A percentile compares a stretch with the other conserved stretches of the same genome.
Evolutionary conservation across 2,113 vertebrate genomes (phyloP).

Genomic region (Phycodurus eques): DNA sequence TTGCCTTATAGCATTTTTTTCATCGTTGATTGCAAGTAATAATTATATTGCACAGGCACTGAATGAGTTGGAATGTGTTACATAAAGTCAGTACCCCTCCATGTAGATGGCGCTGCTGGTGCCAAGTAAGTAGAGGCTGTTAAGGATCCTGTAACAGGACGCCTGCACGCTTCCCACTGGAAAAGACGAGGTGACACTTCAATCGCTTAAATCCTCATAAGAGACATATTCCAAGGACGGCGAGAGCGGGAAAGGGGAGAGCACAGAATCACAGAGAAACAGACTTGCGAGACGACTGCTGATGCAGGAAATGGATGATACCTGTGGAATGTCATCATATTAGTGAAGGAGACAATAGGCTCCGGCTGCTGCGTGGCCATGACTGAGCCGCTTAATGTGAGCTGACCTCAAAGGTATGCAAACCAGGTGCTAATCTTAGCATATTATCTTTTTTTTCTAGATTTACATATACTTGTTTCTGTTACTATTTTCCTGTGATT

Average conservation of each 20-base stretch:
- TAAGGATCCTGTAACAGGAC: conserved; percentile 88
- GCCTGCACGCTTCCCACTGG: conserved; percentile 87
- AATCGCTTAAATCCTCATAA: conserved; percentile 1
- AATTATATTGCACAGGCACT: neutral
- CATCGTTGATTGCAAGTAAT: neutral
- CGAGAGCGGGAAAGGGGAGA: neutral
- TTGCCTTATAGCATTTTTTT: neutral
- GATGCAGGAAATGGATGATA: conserved; percentile 31
- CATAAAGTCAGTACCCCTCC: conserved; percentile 79
- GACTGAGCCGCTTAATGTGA: conserved; percentile 29
- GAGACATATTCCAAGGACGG: conserved; percentile 3
- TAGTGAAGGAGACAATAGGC: conserved; percentile 30
- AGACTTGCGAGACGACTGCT: conserved; percentile 17
- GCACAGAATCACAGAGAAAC: conserved; percentile 12
- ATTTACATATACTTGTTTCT: neutral
- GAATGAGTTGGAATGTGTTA: neutral
- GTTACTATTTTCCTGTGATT: no score
- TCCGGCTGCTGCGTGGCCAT: conserved; percentile 19
- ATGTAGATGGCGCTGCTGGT: conserved; percentile 85
- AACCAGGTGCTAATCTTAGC: conserved; percentile 30
- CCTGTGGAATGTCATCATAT: conserved; percentile 13
- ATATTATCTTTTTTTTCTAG: neutral
- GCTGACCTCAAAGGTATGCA: conserved; percentile 33
- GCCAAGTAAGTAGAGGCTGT: conserved; percentile 86
- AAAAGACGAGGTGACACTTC: conserved; percentile 34